Conservation (phyloP, 2,797 vertebrate species). For the Glyptemys insculpta region DNA sequence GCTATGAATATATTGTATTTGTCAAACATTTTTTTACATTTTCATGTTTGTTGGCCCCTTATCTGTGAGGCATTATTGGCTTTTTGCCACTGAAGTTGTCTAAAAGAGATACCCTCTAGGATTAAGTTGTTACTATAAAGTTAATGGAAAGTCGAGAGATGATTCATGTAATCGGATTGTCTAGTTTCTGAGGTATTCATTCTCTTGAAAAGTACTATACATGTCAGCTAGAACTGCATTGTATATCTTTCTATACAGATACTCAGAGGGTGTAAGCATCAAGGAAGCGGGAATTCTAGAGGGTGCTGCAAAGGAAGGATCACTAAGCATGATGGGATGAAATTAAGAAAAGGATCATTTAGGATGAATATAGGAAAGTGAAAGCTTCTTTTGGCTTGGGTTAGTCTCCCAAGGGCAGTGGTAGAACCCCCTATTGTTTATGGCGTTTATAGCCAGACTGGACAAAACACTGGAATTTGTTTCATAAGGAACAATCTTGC, state of each 20-base stretch:
- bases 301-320: neutral
- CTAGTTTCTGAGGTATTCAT: neutral
- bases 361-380: neutral
- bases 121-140: neutral
- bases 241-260: neutral
- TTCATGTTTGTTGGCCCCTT: neutral
- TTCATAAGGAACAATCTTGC: neutral
- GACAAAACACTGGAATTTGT: neutral
- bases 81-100: neutral
- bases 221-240: neutral
- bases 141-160: neutral
- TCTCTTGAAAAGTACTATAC: neutral
- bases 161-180: neutral
- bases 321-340: neutral
- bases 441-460: neutral
- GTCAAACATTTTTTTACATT: rapidly evolving
- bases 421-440: neutral
- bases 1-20: neutral
- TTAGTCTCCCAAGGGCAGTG: neutral
- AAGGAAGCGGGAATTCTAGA: neutral
- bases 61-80: neutral
- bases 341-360: neutral
- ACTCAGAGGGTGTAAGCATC: rapidly evolving
- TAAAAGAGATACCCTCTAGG: neutral
- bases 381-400: neutral